A percentile compares a stretch with the other conserved stretches of the same genome.
These are phyloP conservation scores for Echeneis naucrates DNA, from an alignment of 2,797 vertebrate species.

Conservation along the genomic window DNA sequence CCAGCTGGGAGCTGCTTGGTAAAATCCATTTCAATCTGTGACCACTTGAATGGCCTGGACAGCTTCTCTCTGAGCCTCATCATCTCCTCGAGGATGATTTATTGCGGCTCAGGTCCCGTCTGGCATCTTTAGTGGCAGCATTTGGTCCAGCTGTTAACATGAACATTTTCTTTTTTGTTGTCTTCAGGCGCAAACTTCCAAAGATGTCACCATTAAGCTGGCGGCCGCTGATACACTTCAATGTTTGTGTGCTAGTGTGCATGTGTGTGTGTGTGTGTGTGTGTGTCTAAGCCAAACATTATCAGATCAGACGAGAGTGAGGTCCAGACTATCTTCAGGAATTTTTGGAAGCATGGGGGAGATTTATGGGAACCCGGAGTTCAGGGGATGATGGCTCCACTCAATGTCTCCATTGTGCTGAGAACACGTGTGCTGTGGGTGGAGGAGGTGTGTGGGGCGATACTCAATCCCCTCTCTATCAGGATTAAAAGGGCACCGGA, in stretches of 20 bases:
- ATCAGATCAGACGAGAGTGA: slow-evolving; percentile 31
- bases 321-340: slow-evolving; percentile 35
- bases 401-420: slow-evolving; percentile 73
- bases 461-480: slow-evolving; percentile 29
- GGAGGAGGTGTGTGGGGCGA: slow-evolving; percentile 9
- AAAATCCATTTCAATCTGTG: slow-evolving; percentile 4
- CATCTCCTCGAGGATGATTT: slow-evolving; percentile 45
- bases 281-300: slow-evolving; percentile 21
- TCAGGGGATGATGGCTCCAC: slow-evolving; percentile 11
- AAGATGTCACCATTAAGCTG: slow-evolving; percentile 28
- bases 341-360: slow-evolving; percentile 34
- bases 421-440: slow-evolving; percentile 50
- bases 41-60: slow-evolving; percentile 26
- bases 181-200: slow-evolving; percentile 7
- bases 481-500: slow-evolving; percentile 54
- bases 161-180: slow-evolving; percentile 2
- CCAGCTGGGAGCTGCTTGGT: slow-evolving; percentile 13
- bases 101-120: slow-evolving; percentile 26
- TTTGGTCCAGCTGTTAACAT: slow-evolving; percentile 44
- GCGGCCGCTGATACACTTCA: slow-evolving; percentile 1
- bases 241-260: slow-evolving; percentile 21
- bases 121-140: slow-evolving; percentile 56
- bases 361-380: slow-evolving; percentile 49
- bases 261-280: slow-evolving; percentile 8
- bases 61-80: slow-evolving; percentile 42